A percentile compares a stretch with the other conserved stretches of the same genome.
These are phyloP conservation scores for Styela clava DNA, from an alignment of 23 tunicate genomes.

Conservation along the genomic window DNA sequence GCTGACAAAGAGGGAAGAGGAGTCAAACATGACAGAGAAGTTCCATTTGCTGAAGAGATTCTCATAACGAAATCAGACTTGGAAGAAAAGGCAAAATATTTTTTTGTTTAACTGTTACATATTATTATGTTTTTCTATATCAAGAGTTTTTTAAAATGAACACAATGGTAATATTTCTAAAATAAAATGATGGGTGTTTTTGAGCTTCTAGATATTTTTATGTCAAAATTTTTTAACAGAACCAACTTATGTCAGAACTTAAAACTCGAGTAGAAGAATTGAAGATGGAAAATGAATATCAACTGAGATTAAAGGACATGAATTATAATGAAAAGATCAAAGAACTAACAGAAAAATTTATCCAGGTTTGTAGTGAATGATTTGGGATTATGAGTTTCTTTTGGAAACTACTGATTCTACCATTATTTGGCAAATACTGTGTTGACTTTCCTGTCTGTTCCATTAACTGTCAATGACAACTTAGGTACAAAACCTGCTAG, in stretches of 20 bases:
- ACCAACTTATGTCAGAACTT: constrained; percentile 93
- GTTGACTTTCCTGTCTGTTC: no score
- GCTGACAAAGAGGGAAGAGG: constrained; percentile 98
- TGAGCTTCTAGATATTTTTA: neutral
- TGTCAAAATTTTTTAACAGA: constrained; percentile 55
- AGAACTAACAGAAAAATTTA: constrained; percentile 97
- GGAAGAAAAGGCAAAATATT: constrained; percentile 81
- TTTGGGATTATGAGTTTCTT: no score
- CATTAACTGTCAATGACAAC: no score
- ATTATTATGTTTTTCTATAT: neutral
- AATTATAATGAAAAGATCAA: constrained; percentile 99
- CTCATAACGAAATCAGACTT: constrained; percentile 97
- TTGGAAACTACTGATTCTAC: no score
- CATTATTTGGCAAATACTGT: no score
- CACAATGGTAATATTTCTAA: neutral
- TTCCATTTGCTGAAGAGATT: constrained; percentile 94
- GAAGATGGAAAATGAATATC: constrained; percentile 99
- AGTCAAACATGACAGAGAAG: constrained; percentile 90
- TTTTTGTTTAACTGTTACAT: neutral
- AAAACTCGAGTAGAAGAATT: constrained; percentile 97
- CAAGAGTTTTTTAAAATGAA: no score
- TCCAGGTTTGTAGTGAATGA: constrained; percentile 73
- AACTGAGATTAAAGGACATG: constrained; percentile 96
- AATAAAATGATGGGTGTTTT: neutral
- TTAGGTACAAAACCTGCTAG: no score